Evolutionary conservation across 2,888 invertebrate genomes (phyloP).

Genomic region (Aphidoletes aphidimyza): DNA sequence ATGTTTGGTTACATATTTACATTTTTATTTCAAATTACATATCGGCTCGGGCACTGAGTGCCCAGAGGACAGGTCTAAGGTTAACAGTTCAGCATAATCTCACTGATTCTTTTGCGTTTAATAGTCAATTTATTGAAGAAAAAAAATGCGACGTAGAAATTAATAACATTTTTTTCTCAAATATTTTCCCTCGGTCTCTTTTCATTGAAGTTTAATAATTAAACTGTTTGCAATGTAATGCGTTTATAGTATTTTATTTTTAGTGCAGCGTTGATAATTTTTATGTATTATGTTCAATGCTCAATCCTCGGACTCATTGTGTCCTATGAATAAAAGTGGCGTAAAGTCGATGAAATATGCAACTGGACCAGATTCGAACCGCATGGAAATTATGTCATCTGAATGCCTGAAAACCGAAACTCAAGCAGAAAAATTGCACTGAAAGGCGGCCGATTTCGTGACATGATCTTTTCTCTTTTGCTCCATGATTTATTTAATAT

Average conservation of each 20-base stretch:
- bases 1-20: no score
- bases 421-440: background rate
- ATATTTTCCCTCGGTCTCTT: background rate
- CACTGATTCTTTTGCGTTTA: no score
- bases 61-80: no score
- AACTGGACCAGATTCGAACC: background rate
- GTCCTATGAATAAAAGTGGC: constrained; percentile 7
- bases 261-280: constrained; percentile 13
- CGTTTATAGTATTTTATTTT: background rate
- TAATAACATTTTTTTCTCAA: no score
- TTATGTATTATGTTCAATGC: background rate
- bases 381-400: background rate
- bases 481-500: constrained; percentile 43
- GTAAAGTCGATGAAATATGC: constrained; percentile 11
- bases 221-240: no score
- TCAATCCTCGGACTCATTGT: no score
- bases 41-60: no score
- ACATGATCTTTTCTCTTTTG: background rate
- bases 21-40: no score
- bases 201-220: no score
- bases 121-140: no score
- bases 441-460: constrained; percentile 20
- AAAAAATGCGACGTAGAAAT: no score
- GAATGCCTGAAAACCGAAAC: background rate
- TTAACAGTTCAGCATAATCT: no score